Percentiles rank a stretch among this genome's conserved stretches.
phyloP scores from a whole-genome alignment of 2,888 invertebrate genomes.

The Apamea sordens region DNA sequence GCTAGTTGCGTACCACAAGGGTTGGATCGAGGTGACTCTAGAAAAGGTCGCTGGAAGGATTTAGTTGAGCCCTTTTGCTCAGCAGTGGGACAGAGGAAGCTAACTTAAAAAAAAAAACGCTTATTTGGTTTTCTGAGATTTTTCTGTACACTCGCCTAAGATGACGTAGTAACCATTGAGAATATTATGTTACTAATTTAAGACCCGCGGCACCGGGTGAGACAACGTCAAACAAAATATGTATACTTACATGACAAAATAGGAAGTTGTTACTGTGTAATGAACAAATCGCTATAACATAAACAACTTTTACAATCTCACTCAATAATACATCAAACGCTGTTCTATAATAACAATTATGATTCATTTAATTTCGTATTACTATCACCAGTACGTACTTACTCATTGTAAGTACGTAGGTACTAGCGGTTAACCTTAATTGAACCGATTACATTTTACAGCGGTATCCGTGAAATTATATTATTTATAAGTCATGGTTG shows the following conservation, averaged over 20 bases:
- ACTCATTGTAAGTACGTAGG: neutral
- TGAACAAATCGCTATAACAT: neutral
- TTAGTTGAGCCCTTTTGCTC: too few relatives aligned
- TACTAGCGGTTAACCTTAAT: neutral
- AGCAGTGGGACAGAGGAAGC: too few relatives aligned
- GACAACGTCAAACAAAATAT: neutral
- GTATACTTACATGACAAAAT: neutral
- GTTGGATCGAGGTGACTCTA: too few relatives aligned
- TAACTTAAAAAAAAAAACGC: too few relatives aligned
- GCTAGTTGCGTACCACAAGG: too few relatives aligned
- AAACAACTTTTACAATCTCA: neutral
- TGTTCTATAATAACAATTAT: neutral
- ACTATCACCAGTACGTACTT: neutral
- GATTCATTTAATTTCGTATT: neutral
- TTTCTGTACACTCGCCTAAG: neutral
- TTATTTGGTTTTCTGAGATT: neutral
- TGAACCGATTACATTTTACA: constrained; percentile 2
- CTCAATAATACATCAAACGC: neutral
- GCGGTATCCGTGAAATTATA: neutral
- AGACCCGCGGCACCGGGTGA: neutral
- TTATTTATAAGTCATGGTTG: neutral
- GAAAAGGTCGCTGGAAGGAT: too few relatives aligned
- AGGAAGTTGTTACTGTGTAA: neutral
- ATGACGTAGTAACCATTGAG: neutral
- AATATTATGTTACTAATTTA: constrained; percentile 6